phyloP scores from a whole-genome alignment of 2,888 invertebrate genomes.

The Hydroisotoma schaefferi region DNA sequence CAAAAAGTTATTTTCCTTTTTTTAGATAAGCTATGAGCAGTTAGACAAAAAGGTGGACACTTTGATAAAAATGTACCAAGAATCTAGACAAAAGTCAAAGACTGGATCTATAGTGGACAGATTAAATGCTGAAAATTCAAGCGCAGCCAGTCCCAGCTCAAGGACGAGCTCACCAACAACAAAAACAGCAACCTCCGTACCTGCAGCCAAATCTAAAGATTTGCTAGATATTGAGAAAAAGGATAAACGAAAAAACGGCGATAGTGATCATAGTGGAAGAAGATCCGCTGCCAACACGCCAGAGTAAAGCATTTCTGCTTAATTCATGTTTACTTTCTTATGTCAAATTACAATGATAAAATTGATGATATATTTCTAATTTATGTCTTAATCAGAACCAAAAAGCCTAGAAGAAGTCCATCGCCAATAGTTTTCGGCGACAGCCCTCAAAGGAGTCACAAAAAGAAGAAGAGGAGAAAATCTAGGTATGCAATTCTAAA shows the following conservation, averaged over 20 bases:
- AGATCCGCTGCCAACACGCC: conserved; percentile 26
- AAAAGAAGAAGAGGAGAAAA: conserved; percentile 51
- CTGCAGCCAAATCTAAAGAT: conserved; percentile 15
- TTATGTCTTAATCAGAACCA: conserved; percentile 21
- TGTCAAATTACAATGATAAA: too few relatives aligned
- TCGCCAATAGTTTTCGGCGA: conserved; percentile 49
- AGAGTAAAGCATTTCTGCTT: conserved; percentile 1
- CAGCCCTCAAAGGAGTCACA: conserved; percentile 51
- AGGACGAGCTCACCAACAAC: conserved; percentile 32
- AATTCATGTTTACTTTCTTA: not conserved
- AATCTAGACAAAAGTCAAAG: conserved; percentile 60
- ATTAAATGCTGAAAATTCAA: conserved; percentile 18
- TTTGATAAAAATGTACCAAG: conserved; percentile 67
- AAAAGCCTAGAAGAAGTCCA: conserved; percentile 38
- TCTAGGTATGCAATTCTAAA: conserved; percentile 47
- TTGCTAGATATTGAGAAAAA: conserved; percentile 19
- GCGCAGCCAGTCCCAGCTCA: conserved; percentile 37
- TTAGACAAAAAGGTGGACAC: conserved; percentile 72
- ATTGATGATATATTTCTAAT: not conserved
- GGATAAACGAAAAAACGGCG: conserved; percentile 19
- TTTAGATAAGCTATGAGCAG: conserved; percentile 65
- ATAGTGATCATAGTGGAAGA: conserved; percentile 18
- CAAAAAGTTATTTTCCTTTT: conserved; percentile 13
- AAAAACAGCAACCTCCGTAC: conserved; percentile 19
- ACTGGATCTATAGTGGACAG: conserved; percentile 50